Percentiles rank a stretch among this genome's conserved stretches.
These are phyloP conservation scores for Triplophysa bombifrons DNA, from an alignment of 2,797 vertebrate genomes.

Conservation along the genomic window DNA sequence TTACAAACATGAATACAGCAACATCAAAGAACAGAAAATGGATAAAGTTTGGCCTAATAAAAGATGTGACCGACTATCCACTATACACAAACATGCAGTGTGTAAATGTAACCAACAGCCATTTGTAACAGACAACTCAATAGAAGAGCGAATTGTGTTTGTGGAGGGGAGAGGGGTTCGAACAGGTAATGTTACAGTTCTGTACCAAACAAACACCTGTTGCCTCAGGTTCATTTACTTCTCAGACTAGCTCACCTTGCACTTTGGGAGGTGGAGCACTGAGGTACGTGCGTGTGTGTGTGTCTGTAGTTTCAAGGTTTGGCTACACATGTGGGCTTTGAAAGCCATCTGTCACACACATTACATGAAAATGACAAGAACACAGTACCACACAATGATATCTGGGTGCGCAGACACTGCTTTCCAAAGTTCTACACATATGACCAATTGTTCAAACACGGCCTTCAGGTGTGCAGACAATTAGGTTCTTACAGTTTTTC, in stretches of 20 bases:
- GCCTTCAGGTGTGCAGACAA: too few relatives aligned
- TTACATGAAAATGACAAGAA: too few relatives aligned
- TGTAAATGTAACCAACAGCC: constrained; percentile 29
- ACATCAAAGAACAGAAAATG: not conserved
- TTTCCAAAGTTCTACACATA: too few relatives aligned
- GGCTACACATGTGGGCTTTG: too few relatives aligned
- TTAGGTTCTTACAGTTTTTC: too few relatives aligned
- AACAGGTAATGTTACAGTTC: constrained; percentile 71
- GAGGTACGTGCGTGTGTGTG: not conserved
- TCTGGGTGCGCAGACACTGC: too few relatives aligned
- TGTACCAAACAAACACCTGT: constrained; percentile 71
- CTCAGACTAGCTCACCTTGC: constrained; percentile 70
- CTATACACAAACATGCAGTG: constrained; percentile 9
- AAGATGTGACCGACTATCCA: not conserved
- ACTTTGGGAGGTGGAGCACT: constrained; percentile 26
- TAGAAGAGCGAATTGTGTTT: constrained; percentile 44
- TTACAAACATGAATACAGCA: not conserved
- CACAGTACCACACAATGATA: too few relatives aligned
- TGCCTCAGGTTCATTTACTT: constrained; percentile 78
- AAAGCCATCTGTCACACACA: too few relatives aligned
- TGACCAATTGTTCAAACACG: too few relatives aligned
- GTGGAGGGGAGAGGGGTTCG: constrained; percentile 1
- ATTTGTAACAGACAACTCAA: constrained; percentile 48
- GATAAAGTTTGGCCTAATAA: too few relatives aligned
- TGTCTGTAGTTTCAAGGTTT: not conserved